Conservation (phyloP, 2,797 vertebrate genomes). For the Aplochiton taeniatus region DNA sequence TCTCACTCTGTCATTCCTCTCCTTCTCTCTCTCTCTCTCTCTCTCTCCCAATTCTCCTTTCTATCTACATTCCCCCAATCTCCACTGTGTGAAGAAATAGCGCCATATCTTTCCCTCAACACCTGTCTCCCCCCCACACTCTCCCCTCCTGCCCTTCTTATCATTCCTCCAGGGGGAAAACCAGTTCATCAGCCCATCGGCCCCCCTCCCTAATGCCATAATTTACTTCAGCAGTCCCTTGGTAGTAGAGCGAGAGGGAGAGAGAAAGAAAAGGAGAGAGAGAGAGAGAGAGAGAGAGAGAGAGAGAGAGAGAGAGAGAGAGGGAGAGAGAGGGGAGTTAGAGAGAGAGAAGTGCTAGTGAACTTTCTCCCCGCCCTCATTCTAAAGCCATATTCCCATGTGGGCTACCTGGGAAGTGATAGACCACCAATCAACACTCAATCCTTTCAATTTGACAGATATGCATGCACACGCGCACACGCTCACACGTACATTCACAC, state of each 20-base stretch:
- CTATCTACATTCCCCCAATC: conserved; percentile 26
- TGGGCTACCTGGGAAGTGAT: conserved; percentile 36
- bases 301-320: neutral
- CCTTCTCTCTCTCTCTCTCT: conserved; percentile 18
- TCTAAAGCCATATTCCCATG: conserved; percentile 42
- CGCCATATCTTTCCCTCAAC: conserved; percentile 67
- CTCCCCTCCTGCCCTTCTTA: conserved; percentile 29
- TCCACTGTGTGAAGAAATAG: conserved; percentile 39
- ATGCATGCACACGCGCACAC: neutral
- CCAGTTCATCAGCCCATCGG: conserved; percentile 45
- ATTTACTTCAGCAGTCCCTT: conserved; percentile 57
- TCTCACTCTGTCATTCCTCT: neutral
- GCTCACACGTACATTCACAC: neutral
- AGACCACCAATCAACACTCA: conserved; percentile 27
- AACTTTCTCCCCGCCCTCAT: conserved; percentile 44
- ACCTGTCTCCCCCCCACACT: conserved; percentile 48
- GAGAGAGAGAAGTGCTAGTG: neutral
- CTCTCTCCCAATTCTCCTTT: conserved; percentile 30
- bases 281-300: neutral
- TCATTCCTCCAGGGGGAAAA: conserved; percentile 56
- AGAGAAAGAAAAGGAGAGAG: conserved; percentile 30
- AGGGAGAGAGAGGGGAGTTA: neutral
- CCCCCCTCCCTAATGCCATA: conserved; percentile 56
- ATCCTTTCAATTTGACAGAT: conserved; percentile 8
- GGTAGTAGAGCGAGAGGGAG: conserved; percentile 45